Evolutionary conservation across 2,888 invertebrate genomes (phyloP).

Genomic region (Pseudococcus longispinus): DNA sequence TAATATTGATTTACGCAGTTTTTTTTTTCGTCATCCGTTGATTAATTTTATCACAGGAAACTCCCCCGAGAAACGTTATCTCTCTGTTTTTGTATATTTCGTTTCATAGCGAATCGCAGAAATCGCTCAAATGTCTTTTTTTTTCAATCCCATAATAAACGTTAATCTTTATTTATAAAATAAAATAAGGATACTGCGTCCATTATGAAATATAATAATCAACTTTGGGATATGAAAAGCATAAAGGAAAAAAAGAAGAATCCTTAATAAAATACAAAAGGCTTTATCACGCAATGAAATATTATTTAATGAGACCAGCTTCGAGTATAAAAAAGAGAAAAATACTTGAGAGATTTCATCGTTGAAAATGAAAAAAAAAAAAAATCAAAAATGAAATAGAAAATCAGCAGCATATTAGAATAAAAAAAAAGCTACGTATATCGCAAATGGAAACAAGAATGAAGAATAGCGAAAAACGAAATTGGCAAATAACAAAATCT

Average conservation of each 20-base stretch:
- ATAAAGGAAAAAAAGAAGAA: not conserved
- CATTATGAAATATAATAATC: not conserved
- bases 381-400: not conserved
- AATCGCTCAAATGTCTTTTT: not conserved
- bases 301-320: not conserved
- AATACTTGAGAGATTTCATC: not conserved
- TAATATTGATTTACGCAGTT: not conserved
- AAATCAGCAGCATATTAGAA: not conserved
- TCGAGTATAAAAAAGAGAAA: not conserved
- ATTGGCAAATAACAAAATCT: not conserved
- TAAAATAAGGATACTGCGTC: not conserved
- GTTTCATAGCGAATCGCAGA: not conserved
- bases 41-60: not conserved
- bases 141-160: not conserved
- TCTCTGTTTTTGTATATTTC: not conserved
- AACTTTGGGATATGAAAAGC: not conserved
- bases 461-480: not conserved
- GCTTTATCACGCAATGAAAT: not conserved
- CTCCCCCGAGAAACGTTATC: not conserved
- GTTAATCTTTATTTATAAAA: not conserved
- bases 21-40: not conserved
- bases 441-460: not conserved
- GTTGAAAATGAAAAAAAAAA: not conserved
- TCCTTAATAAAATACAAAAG: not conserved
- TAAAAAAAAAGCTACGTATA: not conserved